These are phyloP conservation scores for Polyergus mexicanus DNA, from an alignment of 1,140 invertebrate species.

Conservation along the genomic window DNA sequence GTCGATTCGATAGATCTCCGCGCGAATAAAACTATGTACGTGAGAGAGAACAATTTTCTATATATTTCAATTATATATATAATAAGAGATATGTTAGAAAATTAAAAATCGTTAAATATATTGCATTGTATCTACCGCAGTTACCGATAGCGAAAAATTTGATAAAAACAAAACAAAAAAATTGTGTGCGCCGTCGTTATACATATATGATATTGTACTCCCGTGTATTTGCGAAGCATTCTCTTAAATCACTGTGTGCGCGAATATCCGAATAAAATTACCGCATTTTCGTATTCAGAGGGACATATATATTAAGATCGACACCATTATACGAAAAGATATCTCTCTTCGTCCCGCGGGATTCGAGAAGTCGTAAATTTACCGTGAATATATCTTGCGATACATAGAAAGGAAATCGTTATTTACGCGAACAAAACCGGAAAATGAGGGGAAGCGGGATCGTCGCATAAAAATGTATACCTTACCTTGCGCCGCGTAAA, in stretches of 20 bases:
- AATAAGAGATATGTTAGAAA: neutral
- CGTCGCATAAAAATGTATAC: conserved; percentile 12
- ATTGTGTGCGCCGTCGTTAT: neutral
- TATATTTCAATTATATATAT: neutral
- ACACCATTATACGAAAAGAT: conserved; percentile 6
- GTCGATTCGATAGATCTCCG: neutral
- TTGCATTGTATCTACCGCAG: neutral
- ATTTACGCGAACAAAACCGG: neutral
- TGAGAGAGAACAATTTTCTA: neutral
- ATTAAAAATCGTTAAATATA: neutral
- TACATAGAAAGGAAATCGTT: neutral
- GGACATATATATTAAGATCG: neutral
- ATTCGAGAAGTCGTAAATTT: conserved; percentile 16
- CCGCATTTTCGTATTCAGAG: conserved; percentile 4
- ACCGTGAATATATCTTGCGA: neutral
- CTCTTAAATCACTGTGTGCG: neutral
- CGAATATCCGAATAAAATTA: conserved; percentile 22
- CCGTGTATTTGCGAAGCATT: neutral
- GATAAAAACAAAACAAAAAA: neutral
- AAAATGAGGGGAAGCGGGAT: neutral
- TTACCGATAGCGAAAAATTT: neutral
- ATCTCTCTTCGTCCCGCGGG: neutral
- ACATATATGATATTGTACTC: neutral
- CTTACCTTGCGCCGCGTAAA: neutral
- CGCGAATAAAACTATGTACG: neutral